These are phyloP conservation scores for Microctonus brassicae DNA, from an alignment of 2,888 invertebrate species.

Conservation along the genomic window DNA sequence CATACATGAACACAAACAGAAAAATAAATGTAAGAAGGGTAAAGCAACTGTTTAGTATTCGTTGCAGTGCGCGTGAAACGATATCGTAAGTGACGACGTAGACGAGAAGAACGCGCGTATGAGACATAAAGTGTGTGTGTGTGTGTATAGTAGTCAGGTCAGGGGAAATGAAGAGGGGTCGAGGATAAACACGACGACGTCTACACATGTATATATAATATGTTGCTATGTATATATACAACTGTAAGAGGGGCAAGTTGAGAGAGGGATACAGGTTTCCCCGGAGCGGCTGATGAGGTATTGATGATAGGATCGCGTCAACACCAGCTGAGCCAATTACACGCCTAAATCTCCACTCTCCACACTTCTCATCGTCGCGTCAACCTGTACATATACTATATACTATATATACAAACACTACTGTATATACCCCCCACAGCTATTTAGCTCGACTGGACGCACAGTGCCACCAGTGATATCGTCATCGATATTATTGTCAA, in stretches of 20 bases:
- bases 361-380: constrained; percentile 37
- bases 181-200: constrained; percentile 25
- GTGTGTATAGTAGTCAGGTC: constrained; percentile 18
- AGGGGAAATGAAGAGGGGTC: neutral
- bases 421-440: constrained; percentile 15
- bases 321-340: constrained; percentile 78
- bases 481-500: constrained; percentile 23
- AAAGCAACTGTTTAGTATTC: constrained; percentile 9
- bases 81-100: neutral
- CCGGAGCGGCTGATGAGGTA: constrained; percentile 73
- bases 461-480: constrained; percentile 14
- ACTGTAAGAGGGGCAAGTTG: constrained; percentile 35
- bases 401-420: neutral
- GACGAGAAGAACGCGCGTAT: neutral
- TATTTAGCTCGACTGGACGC: constrained; percentile 17
- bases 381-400: constrained; percentile 16
- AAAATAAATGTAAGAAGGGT: neutral
- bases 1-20: neutral
- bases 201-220: constrained; percentile 16
- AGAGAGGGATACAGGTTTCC: constrained; percentile 65
- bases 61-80: constrained; percentile 5
- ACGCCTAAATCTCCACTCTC: constrained; percentile 68
- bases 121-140: neutral
- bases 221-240: constrained; percentile 8
- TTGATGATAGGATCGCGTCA: constrained; percentile 76